A percentile compares a stretch with the other conserved stretches of the same genome.
phyloP scores from a whole-genome alignment of 2,797 vertebrate genomes.

The Megaceryle alcyon region DNA sequence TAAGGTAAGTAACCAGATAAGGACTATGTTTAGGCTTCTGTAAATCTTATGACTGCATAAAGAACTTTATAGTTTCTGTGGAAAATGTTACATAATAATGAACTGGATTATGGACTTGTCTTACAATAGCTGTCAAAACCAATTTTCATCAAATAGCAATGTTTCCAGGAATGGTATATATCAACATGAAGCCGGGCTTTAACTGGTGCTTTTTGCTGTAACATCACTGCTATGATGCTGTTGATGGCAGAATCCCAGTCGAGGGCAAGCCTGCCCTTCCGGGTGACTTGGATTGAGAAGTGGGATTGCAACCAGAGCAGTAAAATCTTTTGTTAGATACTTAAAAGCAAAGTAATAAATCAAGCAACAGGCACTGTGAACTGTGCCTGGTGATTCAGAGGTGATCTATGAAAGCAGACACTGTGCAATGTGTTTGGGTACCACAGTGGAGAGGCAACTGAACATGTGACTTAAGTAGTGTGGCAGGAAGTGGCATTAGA shows the following conservation, averaged over 20 bases:
- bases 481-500: fast-evolving
- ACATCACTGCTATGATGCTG: not conserved
- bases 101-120: not conserved
- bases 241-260: not conserved
- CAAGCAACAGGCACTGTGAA: too few species aligned
- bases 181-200: not conserved
- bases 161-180: not conserved
- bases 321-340: not conserved
- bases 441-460: not conserved
- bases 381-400: not conserved
- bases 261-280: not conserved
- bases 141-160: not conserved
- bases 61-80: not conserved
- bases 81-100: not conserved
- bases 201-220: not conserved
- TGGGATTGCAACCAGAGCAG: not conserved
- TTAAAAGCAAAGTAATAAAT: not conserved
- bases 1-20: not conserved
- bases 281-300: not conserved
- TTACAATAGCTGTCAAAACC: not conserved
- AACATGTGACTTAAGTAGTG: fast-evolving
- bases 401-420: not conserved
- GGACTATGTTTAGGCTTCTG: not conserved
- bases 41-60: not conserved
- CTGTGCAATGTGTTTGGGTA: not conserved